Base-by-base conservation (phyloP, 2,113 vertebrate species). In the Talpa occidentalis region DNA sequence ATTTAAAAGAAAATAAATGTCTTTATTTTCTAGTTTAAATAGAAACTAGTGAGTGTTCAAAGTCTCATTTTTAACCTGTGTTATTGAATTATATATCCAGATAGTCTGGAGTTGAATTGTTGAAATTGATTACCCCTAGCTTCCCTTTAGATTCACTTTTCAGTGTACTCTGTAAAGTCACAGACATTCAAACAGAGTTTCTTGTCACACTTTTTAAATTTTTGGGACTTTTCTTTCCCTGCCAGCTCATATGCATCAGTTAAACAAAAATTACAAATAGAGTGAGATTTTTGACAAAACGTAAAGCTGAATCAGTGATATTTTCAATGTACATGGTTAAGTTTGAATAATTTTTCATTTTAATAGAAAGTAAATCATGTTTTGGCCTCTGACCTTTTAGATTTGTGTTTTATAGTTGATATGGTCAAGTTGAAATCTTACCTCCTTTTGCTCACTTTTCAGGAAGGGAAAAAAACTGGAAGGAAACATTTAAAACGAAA, bases 361-460 rank as follows among this genome's bases (percentile, higher is more conserved):
- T 62, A 86, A 74, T 78, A 66, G 47, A 70, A 91, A 82, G 16
- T 81, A 73, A 82, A 40, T 54, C 52, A 19, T 54, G 16, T 60
- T 26, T 83, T 66, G 30, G 32, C 6, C 10, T 60, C 21, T 89
- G 42, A 28, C 11, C 19, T 66, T 85, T 69, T 15, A 26, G 5
- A 30, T 30, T 94, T 96, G 83, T 91, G 54, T 79, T 84, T 94
- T 93, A 40, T n/a, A 12, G 47, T 90, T 73, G 11, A 6, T 95
- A 44, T 80, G 69, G 10, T 93, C 66, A 62, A 22, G 62, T 77
- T 88, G 26, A 93, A 87, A 62, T 74, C 22, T 88, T 47, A 24
- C 37, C 10, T 35, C 84, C 15, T n/a, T 83, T 62, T 92, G 70
- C 9, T 5, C 37, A 62, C 47, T 93, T 95, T 93, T n/a, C 59